Conservation (phyloP, 2,888 invertebrate species). For the Plagodis dolabraria region DNA sequence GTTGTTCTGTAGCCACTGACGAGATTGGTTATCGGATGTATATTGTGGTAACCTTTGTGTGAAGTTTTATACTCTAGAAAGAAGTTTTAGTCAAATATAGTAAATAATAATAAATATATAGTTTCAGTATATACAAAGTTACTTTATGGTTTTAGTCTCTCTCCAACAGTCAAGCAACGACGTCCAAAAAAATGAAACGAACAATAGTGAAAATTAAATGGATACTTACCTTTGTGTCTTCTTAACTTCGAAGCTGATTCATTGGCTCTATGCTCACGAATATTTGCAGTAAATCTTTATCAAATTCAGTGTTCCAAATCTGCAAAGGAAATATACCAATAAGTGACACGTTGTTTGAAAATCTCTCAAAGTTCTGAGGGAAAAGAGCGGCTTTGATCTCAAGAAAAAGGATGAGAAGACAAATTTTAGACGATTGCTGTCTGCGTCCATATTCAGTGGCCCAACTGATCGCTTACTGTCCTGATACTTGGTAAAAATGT, state of each 20-base stretch:
- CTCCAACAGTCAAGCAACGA: slow-evolving; percentile 48
- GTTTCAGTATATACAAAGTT: too few relatives aligned
- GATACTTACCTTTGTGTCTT: slow-evolving; percentile 55
- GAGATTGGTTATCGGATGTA: slow-evolving; percentile 80
- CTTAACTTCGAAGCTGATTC: slow-evolving; percentile 52
- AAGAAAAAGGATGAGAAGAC: slow-evolving; percentile 56
- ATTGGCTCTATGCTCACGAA: slow-evolving; percentile 55
- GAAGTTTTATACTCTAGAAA: slow-evolving; percentile 69
- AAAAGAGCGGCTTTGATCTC: slow-evolving; percentile 59
- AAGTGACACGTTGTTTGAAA: slow-evolving; percentile 51
- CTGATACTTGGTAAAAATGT: slow-evolving; percentile 65
- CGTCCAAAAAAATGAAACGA: slow-evolving; percentile 56
- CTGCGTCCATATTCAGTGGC: slow-evolving; percentile 60
- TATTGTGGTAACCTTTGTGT: slow-evolving; percentile 62
- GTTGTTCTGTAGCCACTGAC: slow-evolving; percentile 69
- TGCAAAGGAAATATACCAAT: slow-evolving; percentile 57
- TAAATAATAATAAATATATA: too few relatives aligned
- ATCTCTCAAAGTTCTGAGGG: slow-evolving; percentile 51
- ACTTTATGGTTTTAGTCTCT: too few relatives aligned
- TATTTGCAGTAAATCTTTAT: slow-evolving; percentile 59
- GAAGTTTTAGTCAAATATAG: too few relatives aligned
- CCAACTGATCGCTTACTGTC: slow-evolving; percentile 70
- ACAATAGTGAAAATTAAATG: slow-evolving; percentile 49
- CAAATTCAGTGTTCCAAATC: slow-evolving; percentile 56
- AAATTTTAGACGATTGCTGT: slow-evolving; percentile 69